Base-by-base conservation (phyloP, 2,113 vertebrate species). In the Micromys minutus region DNA sequence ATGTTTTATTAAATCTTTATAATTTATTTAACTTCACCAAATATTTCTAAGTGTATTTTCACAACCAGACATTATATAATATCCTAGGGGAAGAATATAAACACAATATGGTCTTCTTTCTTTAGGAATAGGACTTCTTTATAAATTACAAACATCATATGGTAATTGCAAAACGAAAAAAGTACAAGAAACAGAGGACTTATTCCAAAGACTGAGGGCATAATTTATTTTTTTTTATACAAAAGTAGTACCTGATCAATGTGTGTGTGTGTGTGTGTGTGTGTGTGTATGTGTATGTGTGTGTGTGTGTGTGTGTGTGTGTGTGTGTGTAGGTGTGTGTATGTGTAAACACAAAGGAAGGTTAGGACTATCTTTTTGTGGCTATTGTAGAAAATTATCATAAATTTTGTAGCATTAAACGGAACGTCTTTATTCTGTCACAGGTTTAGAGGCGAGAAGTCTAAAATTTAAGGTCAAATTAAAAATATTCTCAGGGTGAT, bases 1-100 rank as follows among this genome's bases (percentile, higher is more conserved):
- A 93, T 4, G 2, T 1, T 17, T 92, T 93, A 92, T 90, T 95
- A 31, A 72, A 87, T 12, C 12, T 84, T 92, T 88, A 67, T 26
- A 57, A 65, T 52, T 91, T 74, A 84, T 67, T 84, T 74, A 45
- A 94, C 86, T 89, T 91, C 42, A 89, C 24, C 42, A 91, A 74
- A 52, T 52, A 65, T 90, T 95, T 93, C 67, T 69, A 7, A 95
- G 45, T 8, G n/a, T 11, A 29, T 74, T 9, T 1, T 89, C 4
- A 72, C 21, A 91, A 10, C 1, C 15, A 55, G 65, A 87, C 15
- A 42, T 36, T 59, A 19, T 90, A 26, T 17, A 34, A 34, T 85
- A 24, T 88, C 69, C 12, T 65, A 67, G 31, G 67, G 36, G 45
- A 81, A 90, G 39, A 90, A 90, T 76, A 59, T 45, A 26, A 71